These are phyloP conservation scores for Gorsachius goisagi DNA, from an alignment of 2,113 vertebrate genomes.

Conservation along the genomic window DNA sequence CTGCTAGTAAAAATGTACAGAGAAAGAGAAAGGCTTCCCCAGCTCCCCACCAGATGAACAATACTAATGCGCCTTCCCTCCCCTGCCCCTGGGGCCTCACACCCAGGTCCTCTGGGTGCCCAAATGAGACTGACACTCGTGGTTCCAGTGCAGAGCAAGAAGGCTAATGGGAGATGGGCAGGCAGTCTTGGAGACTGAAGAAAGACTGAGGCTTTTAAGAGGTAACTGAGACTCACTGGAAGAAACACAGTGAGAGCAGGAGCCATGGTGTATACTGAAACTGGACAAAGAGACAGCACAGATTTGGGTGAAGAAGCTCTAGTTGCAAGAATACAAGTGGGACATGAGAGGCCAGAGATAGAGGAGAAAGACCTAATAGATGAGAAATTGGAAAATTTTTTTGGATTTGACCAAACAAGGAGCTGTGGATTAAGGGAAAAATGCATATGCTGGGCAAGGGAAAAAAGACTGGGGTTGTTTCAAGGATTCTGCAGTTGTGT, in stretches of 20 bases:
- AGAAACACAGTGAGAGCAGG: background rate
- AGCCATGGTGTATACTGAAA: background rate
- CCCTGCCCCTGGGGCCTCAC: background rate
- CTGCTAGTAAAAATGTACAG: background rate
- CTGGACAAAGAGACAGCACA: background rate
- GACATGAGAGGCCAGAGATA: background rate
- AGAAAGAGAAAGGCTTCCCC: background rate
- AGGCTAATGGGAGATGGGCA: background rate
- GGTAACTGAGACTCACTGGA: accelerated
- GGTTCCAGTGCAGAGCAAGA: background rate
- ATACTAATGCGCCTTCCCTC: background rate
- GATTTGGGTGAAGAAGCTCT: background rate
- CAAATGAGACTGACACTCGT: background rate
- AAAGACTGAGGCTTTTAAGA: background rate
- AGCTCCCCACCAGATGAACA: background rate
- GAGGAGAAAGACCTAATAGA: background rate
- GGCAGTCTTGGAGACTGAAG: background rate
- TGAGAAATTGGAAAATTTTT: background rate
- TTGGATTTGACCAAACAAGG: background rate
- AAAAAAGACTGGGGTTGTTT: background rate
- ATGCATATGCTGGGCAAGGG: background rate
- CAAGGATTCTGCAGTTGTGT: background rate
- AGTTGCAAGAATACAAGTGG: background rate
- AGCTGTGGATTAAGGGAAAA: background rate
- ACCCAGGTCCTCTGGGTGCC: background rate